phyloP scores from a whole-genome alignment of 2,888 invertebrate genomes.

The Chloroclystis v-ata region DNA sequence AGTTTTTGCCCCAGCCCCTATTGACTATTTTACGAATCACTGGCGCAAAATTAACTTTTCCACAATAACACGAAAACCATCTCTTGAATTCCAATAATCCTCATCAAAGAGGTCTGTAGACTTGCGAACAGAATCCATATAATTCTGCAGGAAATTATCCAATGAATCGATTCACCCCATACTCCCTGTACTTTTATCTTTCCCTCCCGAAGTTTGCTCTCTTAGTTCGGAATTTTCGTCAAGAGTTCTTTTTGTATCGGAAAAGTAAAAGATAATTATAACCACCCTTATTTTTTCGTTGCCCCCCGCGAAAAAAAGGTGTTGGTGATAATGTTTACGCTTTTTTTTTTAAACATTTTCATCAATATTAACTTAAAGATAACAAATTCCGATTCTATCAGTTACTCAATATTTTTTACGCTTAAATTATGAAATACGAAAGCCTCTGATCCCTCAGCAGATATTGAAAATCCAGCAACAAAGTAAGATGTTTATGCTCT shows the following conservation, averaged over 20 bases:
- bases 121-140: constrained; percentile 26
- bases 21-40: background rate
- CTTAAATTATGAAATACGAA: no score
- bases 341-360: no score
- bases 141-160: constrained; percentile 23
- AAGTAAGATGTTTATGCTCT: background rate
- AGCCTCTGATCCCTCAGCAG: no score
- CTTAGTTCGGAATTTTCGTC: background rate
- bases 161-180: constrained; percentile 20
- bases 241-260: background rate
- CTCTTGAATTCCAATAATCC: constrained; percentile 23
- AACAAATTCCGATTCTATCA: no score
- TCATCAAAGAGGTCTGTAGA: constrained; percentile 18
- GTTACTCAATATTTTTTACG: no score
- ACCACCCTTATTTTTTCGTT: no score
- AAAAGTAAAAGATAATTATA: no score
- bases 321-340: no score
- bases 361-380: no score
- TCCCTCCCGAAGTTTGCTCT: background rate
- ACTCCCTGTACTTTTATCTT: constrained; percentile 4
- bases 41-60: constrained; percentile 5
- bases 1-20: no score
- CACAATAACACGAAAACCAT: constrained; percentile 20
- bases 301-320: no score
- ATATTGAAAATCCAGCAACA: background rate